Conservation (phyloP, 2,888 invertebrate species). For the Gnatocerus cornutus region DNA sequence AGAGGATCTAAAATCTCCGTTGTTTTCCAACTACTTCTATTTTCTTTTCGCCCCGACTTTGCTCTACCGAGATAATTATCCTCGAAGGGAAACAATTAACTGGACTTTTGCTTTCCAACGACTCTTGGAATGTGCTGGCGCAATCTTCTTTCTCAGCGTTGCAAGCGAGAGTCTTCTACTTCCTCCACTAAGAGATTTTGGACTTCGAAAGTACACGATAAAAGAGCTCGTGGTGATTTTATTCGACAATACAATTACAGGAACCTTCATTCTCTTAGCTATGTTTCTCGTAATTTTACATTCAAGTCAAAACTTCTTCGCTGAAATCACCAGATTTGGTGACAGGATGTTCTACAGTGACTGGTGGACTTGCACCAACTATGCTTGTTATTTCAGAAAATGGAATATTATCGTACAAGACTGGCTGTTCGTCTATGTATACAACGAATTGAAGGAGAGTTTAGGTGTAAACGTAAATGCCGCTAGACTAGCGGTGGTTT, state of each 20-base stretch:
- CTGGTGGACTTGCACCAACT: slow-evolving; percentile 94
- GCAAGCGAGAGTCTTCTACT: slow-evolving; percentile 85
- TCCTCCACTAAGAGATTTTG: slow-evolving; percentile 80
- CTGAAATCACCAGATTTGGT: slow-evolving; percentile 90
- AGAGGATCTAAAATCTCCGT: slow-evolving; percentile 74
- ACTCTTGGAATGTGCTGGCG: slow-evolving; percentile 83
- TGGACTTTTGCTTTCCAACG: slow-evolving; percentile 84
- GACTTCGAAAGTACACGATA: slow-evolving; percentile 70
- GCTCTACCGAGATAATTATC: slow-evolving; percentile 88
- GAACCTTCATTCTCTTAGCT: slow-evolving; percentile 74
- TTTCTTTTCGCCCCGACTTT: slow-evolving; percentile 93
- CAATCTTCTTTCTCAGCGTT: slow-evolving; percentile 87
- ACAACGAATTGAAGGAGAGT: slow-evolving; percentile 75
- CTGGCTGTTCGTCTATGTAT: slow-evolving; percentile 94
- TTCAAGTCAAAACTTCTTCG: slow-evolving; percentile 92
- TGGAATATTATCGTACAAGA: slow-evolving; percentile 98
- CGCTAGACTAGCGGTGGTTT: slow-evolving; percentile 77
- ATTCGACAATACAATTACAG: slow-evolving; percentile 84
- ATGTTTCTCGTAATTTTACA: slow-evolving; percentile 90
- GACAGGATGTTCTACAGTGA: slow-evolving; percentile 91
- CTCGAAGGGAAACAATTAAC: slow-evolving; percentile 82
- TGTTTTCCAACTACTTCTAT: slow-evolving; percentile 84
- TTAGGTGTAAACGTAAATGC: slow-evolving; percentile 53
- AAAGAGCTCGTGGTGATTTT: slow-evolving; percentile 75
- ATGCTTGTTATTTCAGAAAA: slow-evolving; percentile 86